phyloP scores from a whole-genome alignment of 2,888 invertebrate genomes.

The Tromatobia lineatoria region DNA sequence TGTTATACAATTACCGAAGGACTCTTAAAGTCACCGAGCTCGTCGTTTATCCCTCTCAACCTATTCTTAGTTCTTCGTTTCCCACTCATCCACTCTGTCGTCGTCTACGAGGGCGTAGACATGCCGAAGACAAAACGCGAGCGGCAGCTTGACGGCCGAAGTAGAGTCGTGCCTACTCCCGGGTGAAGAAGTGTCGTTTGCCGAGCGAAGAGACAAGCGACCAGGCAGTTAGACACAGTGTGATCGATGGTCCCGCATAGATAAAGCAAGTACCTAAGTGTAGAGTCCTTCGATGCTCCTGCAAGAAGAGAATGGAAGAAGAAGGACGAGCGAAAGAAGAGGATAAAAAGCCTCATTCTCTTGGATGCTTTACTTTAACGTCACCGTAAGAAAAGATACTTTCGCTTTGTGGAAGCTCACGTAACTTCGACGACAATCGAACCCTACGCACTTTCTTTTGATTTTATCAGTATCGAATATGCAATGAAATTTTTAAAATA shows the following conservation, averaged over 20 bases:
- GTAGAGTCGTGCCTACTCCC: neutral
- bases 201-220: neutral
- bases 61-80: slow-evolving; percentile 12
- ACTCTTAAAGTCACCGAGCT: neutral
- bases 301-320: slow-evolving; percentile 4
- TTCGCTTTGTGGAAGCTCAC: neutral
- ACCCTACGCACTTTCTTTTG: no score
- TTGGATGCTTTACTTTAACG: neutral
- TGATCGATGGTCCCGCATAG: slow-evolving; percentile 19
- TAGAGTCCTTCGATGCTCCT: neutral
- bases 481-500: no score
- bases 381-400: neutral
- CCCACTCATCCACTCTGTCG: neutral
- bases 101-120: neutral
- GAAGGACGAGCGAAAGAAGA: neutral
- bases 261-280: neutral
- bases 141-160: slow-evolving; percentile 16
- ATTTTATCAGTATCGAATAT: no score
- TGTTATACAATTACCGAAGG: neutral
- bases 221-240: slow-evolving; percentile 1
- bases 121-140: slow-evolving; percentile 10
- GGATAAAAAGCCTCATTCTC: neutral
- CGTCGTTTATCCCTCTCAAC: neutral
- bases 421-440: neutral
- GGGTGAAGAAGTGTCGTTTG: slow-evolving; percentile 8